Evolutionary conservation across 2,888 invertebrate species (phyloP), one percentile per base, ranked within the genome.

Genomic region (Cephus rjabovi): DNA sequence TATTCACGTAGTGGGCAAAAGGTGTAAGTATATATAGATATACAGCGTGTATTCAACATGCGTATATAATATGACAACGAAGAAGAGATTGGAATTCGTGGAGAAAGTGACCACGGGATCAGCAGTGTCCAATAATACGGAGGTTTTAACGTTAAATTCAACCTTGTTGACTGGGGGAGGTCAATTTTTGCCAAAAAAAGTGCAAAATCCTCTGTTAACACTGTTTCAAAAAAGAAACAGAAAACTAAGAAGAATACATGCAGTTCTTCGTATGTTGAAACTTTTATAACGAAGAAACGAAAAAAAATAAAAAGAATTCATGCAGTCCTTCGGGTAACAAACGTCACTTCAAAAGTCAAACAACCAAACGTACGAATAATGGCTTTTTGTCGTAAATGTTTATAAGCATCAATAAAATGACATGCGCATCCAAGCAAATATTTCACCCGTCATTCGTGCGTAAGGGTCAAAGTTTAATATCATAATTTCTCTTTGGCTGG

Each of bases 401-500:
- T 71, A 71, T 33, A 31, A 31, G 71, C 71, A 34, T 30, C 34
- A 35, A 71, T 33, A 31, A 34, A 74, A 11, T 74, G 74, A 34
- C 74, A 35, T 34, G 30, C 74, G 74, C 73, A 73, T 37, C 23
- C 73, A 33, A 76, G 69, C 74, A 68, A 76, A 79, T 79, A 79
- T 79, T 76, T 79, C 69, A 76, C 74, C 56, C 73, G 73, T 76
- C 76, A 68, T 74, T 74, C 56, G 23, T 34, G 11, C 69, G 9
- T 23, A 34, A 23, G 34, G 79, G 79, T 79, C 79, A 74, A 33
- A 74, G 79, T 73, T 79, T 77, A 79, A 76, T 79, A 74, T 79
- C 79, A 76, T 76, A 76, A 79, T 79, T 76, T 79, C 79, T 79
- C 79, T 75, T 77, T 30, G 69, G 76, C 70, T 76, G 69, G 74